Conservation (phyloP, 1,140 invertebrate species). For the Thaumatotibia leucotreta region DNA sequence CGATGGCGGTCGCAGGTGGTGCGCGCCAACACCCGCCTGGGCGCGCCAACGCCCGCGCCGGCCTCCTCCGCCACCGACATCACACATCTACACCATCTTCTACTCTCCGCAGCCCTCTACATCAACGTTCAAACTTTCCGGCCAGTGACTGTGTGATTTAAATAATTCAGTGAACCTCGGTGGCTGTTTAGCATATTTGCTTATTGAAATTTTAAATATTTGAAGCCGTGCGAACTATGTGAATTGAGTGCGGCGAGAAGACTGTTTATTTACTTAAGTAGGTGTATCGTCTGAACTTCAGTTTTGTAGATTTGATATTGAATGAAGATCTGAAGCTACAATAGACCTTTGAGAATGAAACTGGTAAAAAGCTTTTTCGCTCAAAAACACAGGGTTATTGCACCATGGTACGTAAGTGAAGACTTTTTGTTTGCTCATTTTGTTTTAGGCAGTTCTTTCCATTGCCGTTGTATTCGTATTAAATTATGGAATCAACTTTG, state of each 20-base stretch:
- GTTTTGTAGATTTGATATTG: neutral
- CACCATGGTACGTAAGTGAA: neutral
- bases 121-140: neutral
- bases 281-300: neutral
- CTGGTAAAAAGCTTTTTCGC: neutral
- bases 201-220: neutral
- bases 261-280: neutral
- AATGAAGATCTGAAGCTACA: neutral
- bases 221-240: neutral
- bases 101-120: neutral
- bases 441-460: neutral
- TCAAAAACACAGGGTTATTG: neutral
- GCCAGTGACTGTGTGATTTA: neutral
- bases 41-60: constrained; percentile 78
- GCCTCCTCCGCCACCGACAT: constrained; percentile 64
- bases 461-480: neutral
- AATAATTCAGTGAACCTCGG: neutral
- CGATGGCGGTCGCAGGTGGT: constrained; percentile 82
- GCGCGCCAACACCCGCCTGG: constrained; percentile 77
- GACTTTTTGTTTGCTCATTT: neutral
- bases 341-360: neutral
- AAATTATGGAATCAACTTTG: neutral
- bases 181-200: constrained; percentile 1
- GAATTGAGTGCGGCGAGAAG: neutral
- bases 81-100: neutral